Base-by-base conservation (phyloP, 2,113 vertebrate species). In the Aspidoscelis tigris region DNA sequence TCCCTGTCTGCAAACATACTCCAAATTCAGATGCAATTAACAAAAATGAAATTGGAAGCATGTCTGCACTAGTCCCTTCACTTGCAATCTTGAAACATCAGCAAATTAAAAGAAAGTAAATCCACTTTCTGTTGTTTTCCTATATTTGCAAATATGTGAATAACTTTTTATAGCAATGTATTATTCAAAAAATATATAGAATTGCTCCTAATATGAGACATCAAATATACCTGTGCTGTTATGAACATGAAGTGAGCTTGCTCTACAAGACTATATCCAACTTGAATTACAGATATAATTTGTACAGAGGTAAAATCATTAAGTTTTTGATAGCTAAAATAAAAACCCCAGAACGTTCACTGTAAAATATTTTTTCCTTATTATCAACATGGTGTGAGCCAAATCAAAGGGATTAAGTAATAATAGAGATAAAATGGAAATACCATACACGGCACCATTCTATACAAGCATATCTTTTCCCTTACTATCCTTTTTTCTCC, bases 371-470 rank as follows among this genome's bases (percentile, higher is more conserved):
- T 87, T 71, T 61, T 73, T 81, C 33, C 80, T 70, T 78, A 69
- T 47, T 82, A 39, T 69, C 21, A 7, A 26, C 47, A 47, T 77
- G 41, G 53, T 24, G 22, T 85, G 72, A 66, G 73, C 47, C 39
- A 73, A 83, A 74, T 82, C 12, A 39, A 39, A 33, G 14, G 79
- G 50, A 80, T 10, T 76, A 39, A 70, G 2, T 58, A 22, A 39
- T 39, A 61, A 76, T 66, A 83, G 61, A 69, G n/a, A 39, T 16
- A 64, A 86, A 84, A 50, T 55, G 41, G 61, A 84, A 74, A 41
- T 75, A 80, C 14, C 47, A 22, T n/a, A 47, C 41, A 68, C 43
- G 8, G 10, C 58, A 61, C 58, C 14, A 18, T 61, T 18, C 14
- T 61, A 61, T 61, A 18, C 58, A 66, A 44, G 21, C 2, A 24